Evolutionary conservation across 2,888 invertebrate genomes (phyloP), one percentile per base, ranked within the genome.

Genomic region (Agrochola circellaris): DNA sequence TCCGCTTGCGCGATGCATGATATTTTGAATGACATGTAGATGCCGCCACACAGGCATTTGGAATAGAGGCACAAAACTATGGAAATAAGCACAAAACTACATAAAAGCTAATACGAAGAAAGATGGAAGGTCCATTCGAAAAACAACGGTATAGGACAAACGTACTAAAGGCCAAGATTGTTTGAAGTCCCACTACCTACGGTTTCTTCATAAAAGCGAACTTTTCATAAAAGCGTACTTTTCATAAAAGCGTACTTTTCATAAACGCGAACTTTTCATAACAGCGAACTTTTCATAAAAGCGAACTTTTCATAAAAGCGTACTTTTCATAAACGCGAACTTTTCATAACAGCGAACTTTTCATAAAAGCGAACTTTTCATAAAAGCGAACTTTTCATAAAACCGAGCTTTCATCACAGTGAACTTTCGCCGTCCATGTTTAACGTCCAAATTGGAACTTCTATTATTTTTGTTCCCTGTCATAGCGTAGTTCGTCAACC

Each of bases 401-500:
- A 56, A 73, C 6, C 30, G 45, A 45, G 68, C 23, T 30, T n/a
- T 45, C 42, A 20, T 54, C 11, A 1, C 8, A n/a, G 56, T 42
- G 30, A 54, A 23, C 11, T n/a, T 45, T 15, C 30, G 13, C 26
- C 34, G 9, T 58, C n/a, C 15, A 6, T 23, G 20, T 64, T 56
- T 38, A 6, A 17, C 13, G n/a, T 38, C 20, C 30, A 70, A 71
- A 7, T 56, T 79, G 54, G 26, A 5, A 58, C 83, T 83, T 75
- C 83, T 73, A 54, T 34, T 8, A 2, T 68, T 54, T 51, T 67
- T 83, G 51, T 73, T 38, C 34, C 8, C 23, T 56, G 69, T 11
- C 65, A 71, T 17, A 30, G 2, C 34, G 38, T n/a, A 86, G 89
- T 89, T 90, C 89, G 80, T 86, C 86, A 86, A 90, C 90, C 90